phyloP scores from a whole-genome alignment of 2,797 vertebrate species.

The Poecilia velifera region DNA sequence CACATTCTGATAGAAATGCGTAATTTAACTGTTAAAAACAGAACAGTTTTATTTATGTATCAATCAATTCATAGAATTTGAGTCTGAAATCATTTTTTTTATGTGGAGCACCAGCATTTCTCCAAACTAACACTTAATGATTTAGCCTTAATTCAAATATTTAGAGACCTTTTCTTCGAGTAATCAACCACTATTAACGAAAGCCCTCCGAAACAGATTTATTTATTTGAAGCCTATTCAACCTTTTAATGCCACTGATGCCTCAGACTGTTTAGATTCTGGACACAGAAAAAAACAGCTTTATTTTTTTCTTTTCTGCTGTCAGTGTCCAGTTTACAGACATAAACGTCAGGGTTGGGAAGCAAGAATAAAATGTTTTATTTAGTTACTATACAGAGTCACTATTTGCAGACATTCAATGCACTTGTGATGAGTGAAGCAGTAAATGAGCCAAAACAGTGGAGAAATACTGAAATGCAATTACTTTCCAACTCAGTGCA shows the following conservation, averaged over 20 bases:
- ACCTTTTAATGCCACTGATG: neutral
- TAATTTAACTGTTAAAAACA: neutral
- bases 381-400: constrained; percentile 2
- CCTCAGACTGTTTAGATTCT: neutral
- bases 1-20: neutral
- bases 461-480: constrained; percentile 1
- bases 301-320: neutral
- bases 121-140: neutral
- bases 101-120: neutral
- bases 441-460: constrained; percentile 13
- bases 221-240: neutral
- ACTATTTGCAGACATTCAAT: constrained; percentile 8
- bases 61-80: neutral
- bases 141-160: neutral
- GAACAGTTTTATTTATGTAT: neutral
- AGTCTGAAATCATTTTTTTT: neutral
- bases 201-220: neutral
- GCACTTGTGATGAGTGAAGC: constrained; percentile 2
- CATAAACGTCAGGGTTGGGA: neutral
- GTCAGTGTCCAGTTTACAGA: neutral
- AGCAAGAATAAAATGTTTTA: neutral
- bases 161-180: neutral
- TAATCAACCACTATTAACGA: neutral
- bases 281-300: neutral
- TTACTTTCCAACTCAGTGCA: constrained; percentile 11